A percentile compares a stretch with the other conserved stretches of the same genome.
Conservation (phyloP, 64 coral and sea anemone species). For the Stichodactyla helianthus region DNA sequence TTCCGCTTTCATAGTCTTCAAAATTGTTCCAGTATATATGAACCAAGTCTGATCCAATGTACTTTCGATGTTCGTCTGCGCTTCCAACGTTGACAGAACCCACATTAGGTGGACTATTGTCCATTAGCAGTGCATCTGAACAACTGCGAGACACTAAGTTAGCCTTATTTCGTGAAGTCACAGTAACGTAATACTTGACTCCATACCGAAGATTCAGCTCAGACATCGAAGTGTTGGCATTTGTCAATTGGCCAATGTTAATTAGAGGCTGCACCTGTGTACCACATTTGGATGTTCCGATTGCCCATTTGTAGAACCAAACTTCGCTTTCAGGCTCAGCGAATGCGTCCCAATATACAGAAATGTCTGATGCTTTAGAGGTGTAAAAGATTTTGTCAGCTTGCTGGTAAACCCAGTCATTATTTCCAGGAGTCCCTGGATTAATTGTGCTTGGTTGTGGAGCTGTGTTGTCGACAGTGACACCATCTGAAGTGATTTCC, state of each 20-base stretch:
- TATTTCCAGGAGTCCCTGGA: slow-evolving; percentile 28
- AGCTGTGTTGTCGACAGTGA: slow-evolving; percentile 63
- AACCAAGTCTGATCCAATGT: not conserved
- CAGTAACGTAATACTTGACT: slow-evolving; percentile 70
- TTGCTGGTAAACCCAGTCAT: slow-evolving; percentile 49
- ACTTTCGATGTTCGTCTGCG: not conserved
- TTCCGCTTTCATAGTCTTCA: slow-evolving; percentile 51
- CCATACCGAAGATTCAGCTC: slow-evolving; percentile 41
- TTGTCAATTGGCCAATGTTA: slow-evolving; percentile 60
- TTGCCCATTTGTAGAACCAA: slow-evolving; percentile 95
- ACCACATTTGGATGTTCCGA: slow-evolving; percentile 77
- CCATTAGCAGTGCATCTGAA: slow-evolving; percentile 77
- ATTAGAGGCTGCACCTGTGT: slow-evolving; percentile 83
- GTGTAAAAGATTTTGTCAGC: slow-evolving; percentile 49
- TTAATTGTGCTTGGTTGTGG: slow-evolving; percentile 49
- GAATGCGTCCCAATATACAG: slow-evolving; percentile 65
- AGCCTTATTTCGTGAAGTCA: slow-evolving; percentile 71
- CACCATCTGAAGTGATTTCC: slow-evolving; percentile 73
- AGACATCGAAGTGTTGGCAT: slow-evolving; percentile 63
- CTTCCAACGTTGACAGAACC: slow-evolving; percentile 49
- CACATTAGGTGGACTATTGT: slow-evolving; percentile 49
- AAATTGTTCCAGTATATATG: slow-evolving; percentile 43
- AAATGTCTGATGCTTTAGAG: slow-evolving; percentile 27
- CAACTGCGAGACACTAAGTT: slow-evolving; percentile 74
- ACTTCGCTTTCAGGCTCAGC: slow-evolving; percentile 82